phyloP scores from a whole-genome alignment of 2,797 vertebrate genomes.

The Alca torda region DNA sequence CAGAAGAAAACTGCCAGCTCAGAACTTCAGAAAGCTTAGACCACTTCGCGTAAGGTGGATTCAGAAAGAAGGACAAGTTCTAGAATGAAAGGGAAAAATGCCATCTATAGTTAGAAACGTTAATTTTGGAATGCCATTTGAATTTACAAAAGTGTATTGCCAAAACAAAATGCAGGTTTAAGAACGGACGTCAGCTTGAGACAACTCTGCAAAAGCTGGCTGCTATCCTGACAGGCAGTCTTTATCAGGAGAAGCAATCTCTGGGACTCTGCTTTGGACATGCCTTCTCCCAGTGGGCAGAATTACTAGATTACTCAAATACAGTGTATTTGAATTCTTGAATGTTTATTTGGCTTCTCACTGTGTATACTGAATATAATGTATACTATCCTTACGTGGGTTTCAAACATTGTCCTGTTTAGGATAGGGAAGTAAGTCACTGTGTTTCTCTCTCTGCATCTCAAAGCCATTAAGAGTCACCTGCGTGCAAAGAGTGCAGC shows the following conservation, averaged over 20 bases:
- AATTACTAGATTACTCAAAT: background rate
- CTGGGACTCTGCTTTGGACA: background rate
- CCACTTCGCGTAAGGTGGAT: slow-evolving; percentile 88
- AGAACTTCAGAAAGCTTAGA: slow-evolving; percentile 88
- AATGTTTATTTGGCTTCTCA: background rate
- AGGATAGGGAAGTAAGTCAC: background rate
- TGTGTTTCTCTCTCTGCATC: background rate
- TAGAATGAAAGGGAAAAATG: slow-evolving; percentile 50
- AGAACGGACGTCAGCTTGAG: background rate
- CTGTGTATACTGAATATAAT: background rate
- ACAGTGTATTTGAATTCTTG: background rate
- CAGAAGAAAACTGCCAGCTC: slow-evolving; percentile 97
- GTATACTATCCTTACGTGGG: background rate
- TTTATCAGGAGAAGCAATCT: background rate
- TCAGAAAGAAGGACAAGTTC: slow-evolving; percentile 95
- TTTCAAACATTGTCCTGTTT: background rate
- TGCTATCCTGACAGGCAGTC: background rate
- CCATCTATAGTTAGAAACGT: background rate
- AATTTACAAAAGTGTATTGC: background rate
- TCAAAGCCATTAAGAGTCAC: background rate
- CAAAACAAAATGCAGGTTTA: background rate
- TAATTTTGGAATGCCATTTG: background rate
- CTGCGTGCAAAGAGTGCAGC: background rate
- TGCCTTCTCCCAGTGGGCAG: background rate
- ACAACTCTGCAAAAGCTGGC: background rate